phyloP scores from a whole-genome alignment of 2,113 vertebrate genomes.

The Coreoperca whiteheadi region DNA sequence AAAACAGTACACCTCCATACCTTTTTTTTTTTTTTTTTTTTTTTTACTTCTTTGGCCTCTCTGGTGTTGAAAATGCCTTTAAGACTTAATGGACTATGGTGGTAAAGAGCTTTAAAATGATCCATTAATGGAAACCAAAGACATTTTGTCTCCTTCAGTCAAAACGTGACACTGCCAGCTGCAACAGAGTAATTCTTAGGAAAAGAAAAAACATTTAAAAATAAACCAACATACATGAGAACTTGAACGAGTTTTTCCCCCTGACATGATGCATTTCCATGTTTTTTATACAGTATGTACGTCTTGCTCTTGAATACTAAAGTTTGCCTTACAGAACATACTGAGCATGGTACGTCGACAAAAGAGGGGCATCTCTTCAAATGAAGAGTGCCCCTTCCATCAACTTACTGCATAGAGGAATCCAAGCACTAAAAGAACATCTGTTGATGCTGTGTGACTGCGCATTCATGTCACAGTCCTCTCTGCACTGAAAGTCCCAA shows the following conservation, averaged over 20 bases:
- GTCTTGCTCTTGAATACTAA: slow-evolving; percentile 1
- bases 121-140: slow-evolving; percentile 28
- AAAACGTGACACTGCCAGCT: background rate
- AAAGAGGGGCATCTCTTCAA: slow-evolving; percentile 9
- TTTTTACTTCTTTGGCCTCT: slow-evolving; percentile 18
- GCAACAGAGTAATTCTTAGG: background rate
- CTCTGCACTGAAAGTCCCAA: slow-evolving; percentile 15
- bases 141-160: slow-evolving; percentile 14
- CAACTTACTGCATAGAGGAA: background rate
- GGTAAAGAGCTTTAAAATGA: slow-evolving; percentile 21
- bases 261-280: background rate
- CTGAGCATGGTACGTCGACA: background rate
- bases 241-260: background rate
- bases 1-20: slow-evolving; percentile 16
- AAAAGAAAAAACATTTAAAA: background rate
- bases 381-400: slow-evolving; percentile 2
- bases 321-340: background rate
- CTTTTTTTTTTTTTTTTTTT: slow-evolving; percentile 12
- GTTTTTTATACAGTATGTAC: background rate
- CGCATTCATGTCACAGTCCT: slow-evolving; percentile 22
- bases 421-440: slow-evolving; percentile 40
- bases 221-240: background rate
- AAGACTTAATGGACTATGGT: slow-evolving; percentile 32
- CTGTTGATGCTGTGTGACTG: slow-evolving; percentile 34
- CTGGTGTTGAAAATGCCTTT: slow-evolving; percentile 21